A percentile compares a stretch with the other conserved stretches of the same genome.
phyloP scores from a whole-genome alignment of 2,797 vertebrate genomes.

The Hafferia zeledoni region DNA sequence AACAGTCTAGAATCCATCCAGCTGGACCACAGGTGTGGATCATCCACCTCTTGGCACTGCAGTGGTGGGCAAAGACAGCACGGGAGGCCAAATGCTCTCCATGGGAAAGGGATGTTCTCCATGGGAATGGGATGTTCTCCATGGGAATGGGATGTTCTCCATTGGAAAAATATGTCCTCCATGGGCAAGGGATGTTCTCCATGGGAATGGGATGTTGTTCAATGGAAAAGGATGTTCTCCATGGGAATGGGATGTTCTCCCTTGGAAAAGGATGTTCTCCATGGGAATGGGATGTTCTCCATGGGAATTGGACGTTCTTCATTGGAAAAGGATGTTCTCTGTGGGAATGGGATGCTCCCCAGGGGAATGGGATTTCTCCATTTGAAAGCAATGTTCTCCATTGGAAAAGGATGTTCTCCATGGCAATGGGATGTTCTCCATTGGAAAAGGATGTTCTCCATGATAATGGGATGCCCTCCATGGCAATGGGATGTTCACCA shows the following conservation, averaged over 20 bases:
- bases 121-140: not conserved
- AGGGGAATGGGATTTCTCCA: not conserved
- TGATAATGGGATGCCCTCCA: too few relatives aligned
- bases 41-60: not conserved
- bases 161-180: too few relatives aligned
- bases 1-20: not conserved
- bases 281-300: too few relatives aligned
- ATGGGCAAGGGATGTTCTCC: not conserved
- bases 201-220: not conserved
- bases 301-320: too few relatives aligned
- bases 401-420: not conserved
- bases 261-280: too few relatives aligned
- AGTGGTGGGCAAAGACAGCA: fast-evolving
- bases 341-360: too few relatives aligned
- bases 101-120: not conserved
- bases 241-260: not conserved
- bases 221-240: too few relatives aligned
- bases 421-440: too few relatives aligned
- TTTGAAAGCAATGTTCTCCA: too few relatives aligned
- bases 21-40: fast-evolving
- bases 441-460: not conserved
- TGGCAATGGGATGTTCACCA: not conserved
- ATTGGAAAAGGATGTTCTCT: not conserved
- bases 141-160: not conserved
- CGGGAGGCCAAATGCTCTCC: fast-evolving